Base-by-base conservation (phyloP, 2,113 vertebrate species). In the Silurus meridionalis region DNA sequence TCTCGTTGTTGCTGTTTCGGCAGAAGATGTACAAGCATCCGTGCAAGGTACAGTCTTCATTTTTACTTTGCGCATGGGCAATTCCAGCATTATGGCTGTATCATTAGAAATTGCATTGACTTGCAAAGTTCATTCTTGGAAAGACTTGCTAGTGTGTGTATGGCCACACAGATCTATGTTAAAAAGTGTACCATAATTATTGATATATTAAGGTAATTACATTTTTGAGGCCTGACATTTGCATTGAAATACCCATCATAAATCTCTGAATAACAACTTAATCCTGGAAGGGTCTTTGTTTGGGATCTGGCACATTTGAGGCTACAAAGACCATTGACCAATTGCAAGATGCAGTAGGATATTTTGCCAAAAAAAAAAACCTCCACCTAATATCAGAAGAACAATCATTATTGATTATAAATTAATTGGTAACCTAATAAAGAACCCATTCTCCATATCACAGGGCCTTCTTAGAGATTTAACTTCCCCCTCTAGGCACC, bases 31-130 rank as follows among this genome's bases (percentile, higher is more conserved):
- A 57, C 80, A 72, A 55, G 67, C 81, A 53, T 84, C 83, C 81
- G 63, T 13, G 15, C 66, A 84, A 88, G 89, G 89, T 90, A 87
- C 37, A 10, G n/a, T 74, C 64, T 89, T 85, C 9, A 60, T 64
- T 61, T 52, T 71, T 52, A 37, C 14, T 21, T 13, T 63, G 19
- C 19, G 3, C 63, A 71, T 64, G 5, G 15, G 53, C n/a, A 17
- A 28, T 17, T 78, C 71, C 48, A 74, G 71, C 4, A 78, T 78
- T 55, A 57, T 78, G 52, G 23, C 1, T 78, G 13, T 78, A n/a
- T 3, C 1, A 25, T 55, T 78, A 4, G 72, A 53, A 15, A 23
- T 78, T 57, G 1, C 25, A 8, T 25, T 57, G 28, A 60, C 7
- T 75, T 52, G 8, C 48, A 53, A 75, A 53, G 48, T 52, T 80